Percentiles rank a stretch among this genome's conserved stretches.
These are phyloP conservation scores for Hyles euphorbiae DNA, from an alignment of 1,140 invertebrate genomes.

Conservation along the genomic window DNA sequence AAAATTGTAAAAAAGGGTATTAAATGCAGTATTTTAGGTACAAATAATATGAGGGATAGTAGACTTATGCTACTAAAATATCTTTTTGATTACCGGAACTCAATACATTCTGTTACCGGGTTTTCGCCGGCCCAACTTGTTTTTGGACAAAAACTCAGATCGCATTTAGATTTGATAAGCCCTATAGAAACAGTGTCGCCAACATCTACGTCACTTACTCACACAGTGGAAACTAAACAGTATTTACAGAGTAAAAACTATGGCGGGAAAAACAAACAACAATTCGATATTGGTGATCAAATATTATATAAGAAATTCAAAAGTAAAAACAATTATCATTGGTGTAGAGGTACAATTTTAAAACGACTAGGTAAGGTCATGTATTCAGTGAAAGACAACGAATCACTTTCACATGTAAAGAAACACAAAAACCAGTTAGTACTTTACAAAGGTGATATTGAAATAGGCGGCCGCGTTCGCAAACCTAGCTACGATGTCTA, in stretches of 20 bases:
- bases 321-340: conserved; percentile 15
- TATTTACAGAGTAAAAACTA: conserved; percentile 17
- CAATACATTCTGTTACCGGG: conserved; percentile 15
- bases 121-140: conserved; percentile 23
- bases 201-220: conserved; percentile 5
- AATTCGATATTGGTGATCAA: background rate
- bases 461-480: too few species aligned
- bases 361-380: background rate
- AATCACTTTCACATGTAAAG: too few species aligned
- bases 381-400: too few species aligned
- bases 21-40: conserved; percentile 17
- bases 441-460: too few species aligned
- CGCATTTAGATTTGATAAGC: conserved; percentile 24
- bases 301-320: conserved; percentile 23
- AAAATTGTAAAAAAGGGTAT: conserved; percentile 26
- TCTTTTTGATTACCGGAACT: conserved; percentile 27
- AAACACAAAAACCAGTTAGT: too few species aligned
- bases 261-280: conserved; percentile 1
- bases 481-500: too few species aligned
- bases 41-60: conserved; percentile 6
- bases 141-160: conserved; percentile 22
- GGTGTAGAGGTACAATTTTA: conserved; percentile 13
- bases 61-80: conserved; percentile 23
- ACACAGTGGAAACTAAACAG: conserved; percentile 16
- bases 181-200: conserved; percentile 3